phyloP scores from a whole-genome alignment of 2,113 vertebrate genomes.

The Ciconia stormi region DNA sequence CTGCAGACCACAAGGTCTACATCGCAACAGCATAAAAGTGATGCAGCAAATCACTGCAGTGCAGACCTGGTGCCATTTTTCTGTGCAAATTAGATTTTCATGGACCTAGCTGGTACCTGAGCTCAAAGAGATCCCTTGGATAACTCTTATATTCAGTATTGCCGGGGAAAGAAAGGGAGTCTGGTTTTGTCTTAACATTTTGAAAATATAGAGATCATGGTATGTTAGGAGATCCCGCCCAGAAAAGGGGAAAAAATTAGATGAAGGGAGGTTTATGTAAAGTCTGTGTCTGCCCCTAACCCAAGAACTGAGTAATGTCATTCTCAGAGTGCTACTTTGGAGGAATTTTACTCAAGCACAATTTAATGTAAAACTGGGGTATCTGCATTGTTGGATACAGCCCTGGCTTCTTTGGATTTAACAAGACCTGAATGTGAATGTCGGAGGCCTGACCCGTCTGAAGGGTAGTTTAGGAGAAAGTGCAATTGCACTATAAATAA shows the following conservation, averaged over 20 bases:
- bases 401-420: conserved; percentile 4
- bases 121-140: neutral
- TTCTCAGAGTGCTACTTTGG: neutral
- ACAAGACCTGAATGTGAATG: conserved; percentile 17
- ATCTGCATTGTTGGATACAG: neutral
- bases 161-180: neutral
- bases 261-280: neutral
- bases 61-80: conserved; percentile 7
- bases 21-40: neutral
- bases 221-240: neutral
- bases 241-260: neutral
- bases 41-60: conserved; percentile 33
- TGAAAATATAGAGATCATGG: neutral
- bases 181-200: neutral
- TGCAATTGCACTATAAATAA: conserved; percentile 52
- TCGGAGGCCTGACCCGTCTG: neutral
- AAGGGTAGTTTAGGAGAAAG: conserved; percentile 49
- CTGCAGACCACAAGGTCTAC: neutral
- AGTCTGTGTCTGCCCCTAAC: neutral
- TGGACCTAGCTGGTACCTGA: neutral
- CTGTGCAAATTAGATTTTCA: neutral
- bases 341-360: neutral
- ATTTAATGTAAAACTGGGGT: neutral
- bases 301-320: neutral
- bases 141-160: neutral